These are phyloP conservation scores for Liopterus haemorrhoidalis DNA, from an alignment of 2,888 invertebrate species.

Conservation along the genomic window DNA sequence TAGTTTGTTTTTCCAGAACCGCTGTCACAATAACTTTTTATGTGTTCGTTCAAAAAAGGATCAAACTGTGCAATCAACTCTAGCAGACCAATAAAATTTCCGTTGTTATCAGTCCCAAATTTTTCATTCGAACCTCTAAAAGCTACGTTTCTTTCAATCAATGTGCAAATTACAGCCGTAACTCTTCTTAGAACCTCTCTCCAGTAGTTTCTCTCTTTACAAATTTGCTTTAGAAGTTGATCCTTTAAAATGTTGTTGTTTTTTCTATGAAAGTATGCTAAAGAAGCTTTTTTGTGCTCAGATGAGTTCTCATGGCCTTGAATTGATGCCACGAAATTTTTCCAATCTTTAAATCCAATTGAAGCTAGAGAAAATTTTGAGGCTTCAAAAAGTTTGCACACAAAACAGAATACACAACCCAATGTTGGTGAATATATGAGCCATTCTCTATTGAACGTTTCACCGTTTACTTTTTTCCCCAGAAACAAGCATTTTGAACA, in stretches of 20 bases:
- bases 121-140: slow-evolving; percentile 34
- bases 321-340: slow-evolving; percentile 20
- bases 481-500: too few relatives aligned
- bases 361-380: slow-evolving; percentile 16
- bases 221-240: too few relatives aligned
- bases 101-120: slow-evolving; percentile 34
- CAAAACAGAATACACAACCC: slow-evolving; percentile 22
- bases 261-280: too few relatives aligned
- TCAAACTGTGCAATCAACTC: slow-evolving; percentile 36
- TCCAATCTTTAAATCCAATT: slow-evolving; percentile 24
- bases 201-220: slow-evolving; percentile 33
- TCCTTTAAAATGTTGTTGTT: too few relatives aligned
- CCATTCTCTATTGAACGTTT: slow-evolving; percentile 21
- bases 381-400: slow-evolving; percentile 22
- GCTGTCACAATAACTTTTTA: slow-evolving; percentile 34
- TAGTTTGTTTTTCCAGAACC: slow-evolving; percentile 34
- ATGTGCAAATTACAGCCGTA: slow-evolving; percentile 31
- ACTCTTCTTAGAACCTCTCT: slow-evolving; percentile 33
- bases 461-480: slow-evolving; percentile 22
- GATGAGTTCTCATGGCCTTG: slow-evolving; percentile 20
- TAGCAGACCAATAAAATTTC: slow-evolving; percentile 35
- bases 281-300: too few relatives aligned
- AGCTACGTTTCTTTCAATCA: slow-evolving; percentile 32
- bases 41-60: slow-evolving; percentile 34
- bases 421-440: slow-evolving; percentile 18